Base-by-base conservation (phyloP, 1,140 invertebrate species). In the Carposina sasakii region DNA sequence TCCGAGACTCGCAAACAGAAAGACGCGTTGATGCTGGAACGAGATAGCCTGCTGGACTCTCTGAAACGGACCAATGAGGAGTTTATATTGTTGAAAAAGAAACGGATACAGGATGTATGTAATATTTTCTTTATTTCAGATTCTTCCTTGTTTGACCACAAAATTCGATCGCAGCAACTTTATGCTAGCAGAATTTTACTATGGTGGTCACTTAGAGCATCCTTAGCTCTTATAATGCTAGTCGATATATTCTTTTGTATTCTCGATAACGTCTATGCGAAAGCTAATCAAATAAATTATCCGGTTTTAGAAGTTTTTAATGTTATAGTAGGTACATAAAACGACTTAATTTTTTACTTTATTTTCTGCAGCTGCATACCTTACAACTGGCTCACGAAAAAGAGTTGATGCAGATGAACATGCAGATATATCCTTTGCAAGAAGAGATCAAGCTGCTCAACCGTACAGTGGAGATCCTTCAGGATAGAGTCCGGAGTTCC, bases 311-410 rank as follows among this genome's bases (percentile, higher is more conserved):
- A n/a, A n/a, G n/a, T n/a, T n/a, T n/a, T n/a, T n/a, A n/a, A n/a
- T n/a, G 87, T 82, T 16, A 6, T 28, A 42, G 6, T 28, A 28
- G 24, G 24, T 28, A 28, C 6, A 28, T 28, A 28, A 6, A 6
- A 6, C 6, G 6, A 28, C 24, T 28, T 6, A 6, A 12, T 28
- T 28, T 28, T 28, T 28, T 12, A 28, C 12, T 13, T 33, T 48
- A 37, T 10, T 52, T 46, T 34, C 13, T 48, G 21, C 63, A 92
- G 91, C 71, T 94, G 5, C 93, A 92, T 72, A 87, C 91, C 3
- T 76, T 93, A 2, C 92, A 94, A 76, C 87, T 91, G 48, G 91
- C 92, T 4, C 92, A 94, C 48, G 92, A 94, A 60, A 88, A 90
- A 21, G 93, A 94, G 67, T 77, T 94, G 33, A 88, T 88, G 71